Evolutionary conservation across 1,140 invertebrate species (phyloP).

Genomic region (Eumeta japonica): DNA sequence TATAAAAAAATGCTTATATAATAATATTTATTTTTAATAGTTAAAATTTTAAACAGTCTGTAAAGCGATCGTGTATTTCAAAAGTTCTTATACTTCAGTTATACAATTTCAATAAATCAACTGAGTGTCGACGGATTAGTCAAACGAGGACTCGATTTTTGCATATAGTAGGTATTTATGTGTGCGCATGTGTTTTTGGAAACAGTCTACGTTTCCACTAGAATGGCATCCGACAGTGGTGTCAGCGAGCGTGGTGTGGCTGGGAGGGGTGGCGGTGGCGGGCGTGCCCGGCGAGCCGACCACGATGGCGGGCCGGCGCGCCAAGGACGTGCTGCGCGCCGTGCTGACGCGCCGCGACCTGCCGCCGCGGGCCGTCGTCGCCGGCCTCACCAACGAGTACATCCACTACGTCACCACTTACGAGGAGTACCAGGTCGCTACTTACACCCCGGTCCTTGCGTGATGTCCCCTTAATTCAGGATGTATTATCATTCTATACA

Average conservation of each 20-base stretch:
- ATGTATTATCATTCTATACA: too few relatives aligned
- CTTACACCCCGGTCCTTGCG: too few relatives aligned
- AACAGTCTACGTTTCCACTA: constrained; percentile 77
- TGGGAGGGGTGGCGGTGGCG: constrained; percentile 75
- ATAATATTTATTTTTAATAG: constrained; percentile 1
- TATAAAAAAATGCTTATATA: too few relatives aligned
- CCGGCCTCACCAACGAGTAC: constrained; percentile 86
- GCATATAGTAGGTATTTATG: too few relatives aligned
- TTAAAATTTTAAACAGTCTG: background rate
- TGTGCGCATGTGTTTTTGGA: background rate
- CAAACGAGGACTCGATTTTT: too few relatives aligned
- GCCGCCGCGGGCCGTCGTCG: constrained; percentile 68
- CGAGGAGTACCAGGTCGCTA: constrained; percentile 84
- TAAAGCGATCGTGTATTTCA: too few relatives aligned
- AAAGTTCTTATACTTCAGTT: too few relatives aligned
- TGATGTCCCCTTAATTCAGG: too few relatives aligned
- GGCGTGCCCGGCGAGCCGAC: constrained; percentile 90
- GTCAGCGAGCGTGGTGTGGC: constrained; percentile 73
- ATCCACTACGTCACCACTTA: constrained; percentile 85
- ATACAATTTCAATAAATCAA: too few relatives aligned
- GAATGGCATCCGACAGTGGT: constrained; percentile 85
- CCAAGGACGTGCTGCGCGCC: constrained; percentile 65
- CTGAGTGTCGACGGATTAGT: too few relatives aligned
- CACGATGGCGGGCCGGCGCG: constrained; percentile 87
- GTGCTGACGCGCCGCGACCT: constrained; percentile 31